phyloP scores from a whole-genome alignment of 2,888 invertebrate genomes.

The Lordiphosa andalusiaca region DNA sequence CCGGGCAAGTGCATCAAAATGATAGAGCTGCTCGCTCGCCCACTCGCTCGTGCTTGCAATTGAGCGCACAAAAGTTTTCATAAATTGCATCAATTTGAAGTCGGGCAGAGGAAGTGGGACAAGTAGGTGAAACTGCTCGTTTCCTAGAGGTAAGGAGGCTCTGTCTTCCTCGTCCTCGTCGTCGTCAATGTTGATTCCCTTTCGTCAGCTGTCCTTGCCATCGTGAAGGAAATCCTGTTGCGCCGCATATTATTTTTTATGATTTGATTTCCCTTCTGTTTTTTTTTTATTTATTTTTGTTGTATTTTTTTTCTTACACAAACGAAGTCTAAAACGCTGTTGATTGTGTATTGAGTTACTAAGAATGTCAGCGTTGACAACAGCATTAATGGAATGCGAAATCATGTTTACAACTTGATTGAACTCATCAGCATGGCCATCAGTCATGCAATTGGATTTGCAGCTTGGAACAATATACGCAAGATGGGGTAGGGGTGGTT shows the following conservation, averaged over 20 bases:
- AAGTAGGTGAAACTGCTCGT: constrained; percentile 11
- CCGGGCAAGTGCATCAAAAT: constrained; percentile 64
- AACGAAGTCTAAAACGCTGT: constrained; percentile 69
- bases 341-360: constrained; percentile 71
- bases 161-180: constrained; percentile 44
- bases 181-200: constrained; percentile 46
- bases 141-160: constrained; percentile 9
- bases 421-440: constrained; percentile 58
- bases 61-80: constrained; percentile 74
- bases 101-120: constrained; percentile 10
- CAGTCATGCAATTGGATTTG: constrained; percentile 22
- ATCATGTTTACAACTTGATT: constrained; percentile 72
- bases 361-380: constrained; percentile 24
- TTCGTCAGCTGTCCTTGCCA: constrained; percentile 10
- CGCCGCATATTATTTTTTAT: constrained; percentile 69
- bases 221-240: constrained; percentile 58
- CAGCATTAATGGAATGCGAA: constrained; percentile 61
- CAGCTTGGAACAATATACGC: constrained; percentile 5
- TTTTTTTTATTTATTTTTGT: constrained; percentile 20
- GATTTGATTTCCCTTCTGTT: constrained; percentile 58
- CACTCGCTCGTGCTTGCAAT: constrained; percentile 58
- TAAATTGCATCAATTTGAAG: constrained; percentile 72
- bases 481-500: background rate
- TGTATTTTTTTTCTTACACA: constrained; percentile 32
- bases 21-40: constrained; percentile 54